These are phyloP conservation scores for Dipodomys ordii DNA, from an alignment of 2,113 vertebrate species.

Conservation along the genomic window DNA sequence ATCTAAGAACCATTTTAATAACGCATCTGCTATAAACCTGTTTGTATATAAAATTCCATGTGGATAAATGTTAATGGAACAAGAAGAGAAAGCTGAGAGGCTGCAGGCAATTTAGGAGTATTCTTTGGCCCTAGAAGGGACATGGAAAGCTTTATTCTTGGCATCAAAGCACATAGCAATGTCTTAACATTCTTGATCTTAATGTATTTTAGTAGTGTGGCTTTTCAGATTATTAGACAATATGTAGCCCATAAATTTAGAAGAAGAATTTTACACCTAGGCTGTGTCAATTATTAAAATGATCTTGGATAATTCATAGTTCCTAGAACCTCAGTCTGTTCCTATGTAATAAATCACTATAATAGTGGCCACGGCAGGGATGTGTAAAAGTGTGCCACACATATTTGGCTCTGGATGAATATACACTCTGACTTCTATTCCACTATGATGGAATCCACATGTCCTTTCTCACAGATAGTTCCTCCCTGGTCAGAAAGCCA, in stretches of 20 bases:
- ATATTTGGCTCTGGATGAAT: not conserved
- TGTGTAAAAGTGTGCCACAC: rapidly evolving
- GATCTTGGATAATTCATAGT: not conserved
- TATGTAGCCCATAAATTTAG: not conserved
- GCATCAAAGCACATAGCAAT: not conserved
- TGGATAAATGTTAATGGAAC: not conserved
- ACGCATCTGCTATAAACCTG: not conserved
- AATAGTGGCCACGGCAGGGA: not conserved
- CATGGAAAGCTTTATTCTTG: not conserved
- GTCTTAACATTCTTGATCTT: not conserved
- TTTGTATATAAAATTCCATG: not conserved
- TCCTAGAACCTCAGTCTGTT: not conserved
- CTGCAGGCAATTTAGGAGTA: too few species aligned
- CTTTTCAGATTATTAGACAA: not conserved
- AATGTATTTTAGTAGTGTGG: not conserved
- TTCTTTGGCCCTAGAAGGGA: not conserved
- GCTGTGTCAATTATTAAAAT: not conserved
- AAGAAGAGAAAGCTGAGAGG: not conserved
- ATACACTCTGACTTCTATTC: not conserved
- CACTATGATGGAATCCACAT: rapidly evolving
- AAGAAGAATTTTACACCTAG: not conserved
- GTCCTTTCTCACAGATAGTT: not conserved
- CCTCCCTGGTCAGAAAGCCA: not conserved
- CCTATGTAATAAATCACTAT: not conserved
- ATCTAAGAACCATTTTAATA: not conserved